A percentile compares a stretch with the other conserved stretches of the same genome.
Evolutionary conservation across 1,140 invertebrate genomes (phyloP).

Genomic region (Asbolus verrucosus): DNA sequence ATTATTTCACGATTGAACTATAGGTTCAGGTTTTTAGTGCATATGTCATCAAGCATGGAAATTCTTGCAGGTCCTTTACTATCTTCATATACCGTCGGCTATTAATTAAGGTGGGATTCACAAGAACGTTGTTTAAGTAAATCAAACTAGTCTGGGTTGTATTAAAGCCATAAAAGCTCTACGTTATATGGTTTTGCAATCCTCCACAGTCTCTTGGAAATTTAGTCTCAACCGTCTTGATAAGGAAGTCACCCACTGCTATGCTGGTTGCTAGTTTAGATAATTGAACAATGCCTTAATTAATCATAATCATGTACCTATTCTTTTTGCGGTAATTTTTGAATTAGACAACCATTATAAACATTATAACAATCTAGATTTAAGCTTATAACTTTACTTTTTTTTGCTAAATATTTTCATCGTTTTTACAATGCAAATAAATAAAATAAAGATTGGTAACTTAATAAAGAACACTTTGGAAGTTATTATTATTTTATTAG

Average conservation of each 20-base stretch:
- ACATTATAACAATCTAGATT: too few relatives aligned
- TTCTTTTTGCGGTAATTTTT: too few relatives aligned
- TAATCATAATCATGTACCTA: too few relatives aligned
- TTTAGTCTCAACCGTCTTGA: slow-evolving; percentile 13
- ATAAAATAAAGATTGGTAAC: too few relatives aligned
- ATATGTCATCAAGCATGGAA: neutral
- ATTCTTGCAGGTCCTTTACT: slow-evolving; percentile 4
- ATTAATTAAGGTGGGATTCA: slow-evolving; percentile 14
- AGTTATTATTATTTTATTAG: neutral
- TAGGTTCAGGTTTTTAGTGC: neutral
- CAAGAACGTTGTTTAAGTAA: slow-evolving; percentile 19
- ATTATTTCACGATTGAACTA: too few relatives aligned
- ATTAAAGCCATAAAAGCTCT: slow-evolving; percentile 20
- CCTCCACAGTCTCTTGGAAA: slow-evolving; percentile 1
- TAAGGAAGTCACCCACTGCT: neutral
- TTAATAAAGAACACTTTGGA: neutral
- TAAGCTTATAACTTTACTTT: too few relatives aligned
- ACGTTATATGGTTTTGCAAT: slow-evolving; percentile 18
- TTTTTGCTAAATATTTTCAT: too few relatives aligned
- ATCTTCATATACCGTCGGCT: slow-evolving; percentile 3
- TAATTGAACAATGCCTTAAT: too few relatives aligned
- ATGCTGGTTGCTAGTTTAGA: neutral
- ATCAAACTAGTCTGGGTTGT: slow-evolving; percentile 22
- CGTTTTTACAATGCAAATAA: too few relatives aligned
- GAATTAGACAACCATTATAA: too few relatives aligned